Base-by-base conservation (phyloP, 2,113 vertebrate genomes). In the Ailuropoda melanoleuca region DNA sequence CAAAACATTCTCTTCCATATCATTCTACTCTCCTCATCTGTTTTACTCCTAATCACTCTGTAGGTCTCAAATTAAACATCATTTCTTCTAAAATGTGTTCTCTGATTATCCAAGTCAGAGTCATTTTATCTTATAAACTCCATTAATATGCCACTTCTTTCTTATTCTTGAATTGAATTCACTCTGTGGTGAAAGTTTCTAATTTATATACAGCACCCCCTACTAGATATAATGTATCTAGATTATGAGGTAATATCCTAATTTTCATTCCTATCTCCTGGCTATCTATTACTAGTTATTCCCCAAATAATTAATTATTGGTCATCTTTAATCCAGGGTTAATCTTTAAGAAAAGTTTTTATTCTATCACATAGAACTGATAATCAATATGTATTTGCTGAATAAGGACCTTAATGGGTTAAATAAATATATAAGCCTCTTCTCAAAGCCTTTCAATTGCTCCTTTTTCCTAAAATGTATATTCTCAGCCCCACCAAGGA, bases 261-360 rank as follows among this genome's bases (percentile, higher is more conserved):
- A 50, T 17, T 83, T 80, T 68, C 19, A n/a, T 77, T 93, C 34
- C 55, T 70, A 1, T 68, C 46, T 86, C 10, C 75, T 80, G 23
- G 29, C 19, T 43, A 19, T 68, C 56, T 97, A 31, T 75, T 94
- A 80, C 13, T 56, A 82, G 10, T 75, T 21, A 83, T 90, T 88
- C 21, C 18, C 58, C 19, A 87, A 93, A 82, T 90, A 39, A 55
- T 56, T 96, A 94, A 74, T 66, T 81, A 56, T 94, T 78, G 34
- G 6, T 56, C 80, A 60, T 89, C 26, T 75, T 88, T 80, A 81
- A 37, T 84, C 39, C 64, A 6, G 43, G 13, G 8, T 88, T 92
- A 82, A 83, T 80, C 29, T 64, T 97, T 37, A 64, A 92, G 56
- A 93, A 81, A 0, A 50, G 19, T 37, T 91, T 87, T 70, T 82